Conservation (phyloP, 2,888 invertebrate species). For the Miltochrista miniata region DNA sequence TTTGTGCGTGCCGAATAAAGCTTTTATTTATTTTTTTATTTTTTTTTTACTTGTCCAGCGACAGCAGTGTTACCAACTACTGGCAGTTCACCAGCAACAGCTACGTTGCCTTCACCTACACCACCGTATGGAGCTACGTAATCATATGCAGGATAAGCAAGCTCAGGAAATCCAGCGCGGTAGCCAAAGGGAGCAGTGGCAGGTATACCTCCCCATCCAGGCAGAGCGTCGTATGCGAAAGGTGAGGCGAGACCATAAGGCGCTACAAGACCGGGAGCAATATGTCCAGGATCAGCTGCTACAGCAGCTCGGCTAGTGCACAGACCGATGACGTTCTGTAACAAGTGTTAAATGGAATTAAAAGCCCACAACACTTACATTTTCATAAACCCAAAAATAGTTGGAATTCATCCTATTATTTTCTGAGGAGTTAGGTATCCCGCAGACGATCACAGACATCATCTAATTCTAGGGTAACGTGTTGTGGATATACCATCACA, state of each 20-base stretch:
- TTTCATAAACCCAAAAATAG: too few relatives aligned
- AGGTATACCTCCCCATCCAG: not conserved
- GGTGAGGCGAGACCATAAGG: not conserved
- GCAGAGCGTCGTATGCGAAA: not conserved
- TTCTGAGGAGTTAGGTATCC: too few relatives aligned
- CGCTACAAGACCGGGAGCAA: not conserved
- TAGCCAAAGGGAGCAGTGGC: not conserved
- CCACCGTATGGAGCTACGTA: constrained; percentile 13
- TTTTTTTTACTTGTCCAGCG: constrained; percentile 43
- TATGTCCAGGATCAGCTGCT: constrained; percentile 1
- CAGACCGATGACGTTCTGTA: constrained; percentile 14
- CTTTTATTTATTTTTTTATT: too few relatives aligned
- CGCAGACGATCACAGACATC: too few relatives aligned
- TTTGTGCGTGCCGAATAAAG: too few relatives aligned
- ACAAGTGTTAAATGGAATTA: too few relatives aligned
- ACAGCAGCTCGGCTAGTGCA: constrained; percentile 14
- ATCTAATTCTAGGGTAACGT: too few relatives aligned
- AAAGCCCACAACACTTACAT: too few relatives aligned
- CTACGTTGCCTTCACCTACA: constrained; percentile 39
- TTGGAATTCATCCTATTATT: too few relatives aligned
- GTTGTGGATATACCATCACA: too few relatives aligned
- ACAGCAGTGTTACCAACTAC: constrained; percentile 45
- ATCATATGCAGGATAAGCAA: constrained; percentile 4
- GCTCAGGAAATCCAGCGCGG: not conserved
- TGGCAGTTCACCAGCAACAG: constrained; percentile 44